Percentiles rank a stretch among this genome's conserved stretches.
phyloP scores from a whole-genome alignment of 2,113 vertebrate genomes.

The Oenanthe oenanthe region DNA sequence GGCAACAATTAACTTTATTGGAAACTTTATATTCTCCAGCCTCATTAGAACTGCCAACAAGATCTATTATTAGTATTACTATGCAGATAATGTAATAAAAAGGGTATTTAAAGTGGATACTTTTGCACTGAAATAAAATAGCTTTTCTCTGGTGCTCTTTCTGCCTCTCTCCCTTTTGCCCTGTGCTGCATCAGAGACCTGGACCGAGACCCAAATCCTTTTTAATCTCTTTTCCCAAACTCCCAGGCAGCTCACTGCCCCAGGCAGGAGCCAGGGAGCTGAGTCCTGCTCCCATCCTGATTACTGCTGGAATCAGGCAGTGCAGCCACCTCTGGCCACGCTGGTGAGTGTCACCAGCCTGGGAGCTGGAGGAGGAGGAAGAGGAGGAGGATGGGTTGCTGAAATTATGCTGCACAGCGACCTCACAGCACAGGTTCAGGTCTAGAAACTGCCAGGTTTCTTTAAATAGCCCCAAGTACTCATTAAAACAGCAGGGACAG shows the following conservation, averaged over 20 bases:
- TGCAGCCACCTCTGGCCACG: rapidly evolving
- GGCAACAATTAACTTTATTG: slow-evolving; percentile 86
- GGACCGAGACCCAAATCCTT: neutral
- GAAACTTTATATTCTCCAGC: slow-evolving; percentile 83
- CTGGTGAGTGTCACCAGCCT: rapidly evolving
- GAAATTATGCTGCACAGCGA: neutral
- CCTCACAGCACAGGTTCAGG: neutral
- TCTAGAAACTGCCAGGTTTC: neutral
- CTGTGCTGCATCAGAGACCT: neutral
- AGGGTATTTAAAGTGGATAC: slow-evolving; percentile 82
- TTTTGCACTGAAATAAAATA: slow-evolving; percentile 76
- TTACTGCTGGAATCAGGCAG: rapidly evolving
- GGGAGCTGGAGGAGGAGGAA: neutral
- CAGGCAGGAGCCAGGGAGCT: neutral
- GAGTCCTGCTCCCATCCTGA: neutral
- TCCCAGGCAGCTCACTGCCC: neutral
- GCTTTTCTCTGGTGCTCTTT: neutral
- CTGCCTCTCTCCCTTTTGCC: slow-evolving; percentile 36
- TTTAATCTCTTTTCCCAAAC: neutral
- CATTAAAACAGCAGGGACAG: neutral
- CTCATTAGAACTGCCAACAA: slow-evolving; percentile 85
- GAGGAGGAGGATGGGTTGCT: neutral
- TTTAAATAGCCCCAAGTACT: neutral
- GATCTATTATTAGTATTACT: slow-evolving; percentile 85
- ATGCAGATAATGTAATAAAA: slow-evolving; percentile 85